Percentiles rank a stretch among this genome's conserved stretches.
Conservation (phyloP, 2,113 vertebrate genomes). For the Terrapene triunguis region DNA sequence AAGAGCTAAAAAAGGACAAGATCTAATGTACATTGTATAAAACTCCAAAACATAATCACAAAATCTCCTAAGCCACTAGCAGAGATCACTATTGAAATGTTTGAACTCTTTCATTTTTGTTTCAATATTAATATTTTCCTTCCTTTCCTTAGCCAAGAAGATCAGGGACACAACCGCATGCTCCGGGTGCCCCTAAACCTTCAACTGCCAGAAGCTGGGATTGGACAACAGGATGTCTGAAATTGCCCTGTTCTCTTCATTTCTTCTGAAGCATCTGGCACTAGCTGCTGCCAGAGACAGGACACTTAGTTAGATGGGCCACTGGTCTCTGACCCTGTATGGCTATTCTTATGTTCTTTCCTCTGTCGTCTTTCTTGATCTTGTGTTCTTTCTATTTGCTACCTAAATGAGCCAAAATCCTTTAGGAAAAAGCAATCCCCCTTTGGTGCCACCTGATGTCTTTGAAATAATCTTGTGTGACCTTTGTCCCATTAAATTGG, state of each 20-base stretch:
- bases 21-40: background rate
- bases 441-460: background rate
- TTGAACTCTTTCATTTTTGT: background rate
- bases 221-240: background rate
- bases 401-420: background rate
- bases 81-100: background rate
- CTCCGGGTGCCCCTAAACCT: background rate
- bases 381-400: background rate
- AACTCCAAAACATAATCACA: background rate
- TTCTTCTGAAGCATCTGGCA: background rate
- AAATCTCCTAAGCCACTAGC: background rate
- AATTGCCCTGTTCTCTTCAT: background rate
- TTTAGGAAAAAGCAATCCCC: background rate
- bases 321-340: background rate
- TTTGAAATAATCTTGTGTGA: constrained; percentile 15
- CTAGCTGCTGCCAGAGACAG: background rate
- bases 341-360: background rate
- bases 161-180: background rate
- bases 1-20: background rate
- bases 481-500: constrained; percentile 55
- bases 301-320: background rate
- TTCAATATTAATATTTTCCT: background rate
- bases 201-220: background rate
- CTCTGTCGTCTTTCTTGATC: background rate
- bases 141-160: background rate